Conservation (phyloP, 2,113 vertebrate species). For the Cricetomys ansorgei region DNA sequence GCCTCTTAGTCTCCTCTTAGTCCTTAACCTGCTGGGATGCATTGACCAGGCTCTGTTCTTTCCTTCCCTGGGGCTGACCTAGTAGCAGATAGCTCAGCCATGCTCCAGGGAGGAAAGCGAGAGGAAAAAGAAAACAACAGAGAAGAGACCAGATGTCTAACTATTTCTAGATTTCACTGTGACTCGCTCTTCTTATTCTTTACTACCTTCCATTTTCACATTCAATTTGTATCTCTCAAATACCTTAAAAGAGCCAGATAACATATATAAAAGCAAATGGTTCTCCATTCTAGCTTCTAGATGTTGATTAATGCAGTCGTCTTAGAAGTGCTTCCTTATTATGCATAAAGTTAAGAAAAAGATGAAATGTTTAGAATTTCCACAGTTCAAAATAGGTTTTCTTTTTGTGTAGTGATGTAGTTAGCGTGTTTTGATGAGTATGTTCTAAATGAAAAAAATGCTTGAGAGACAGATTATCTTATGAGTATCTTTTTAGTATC, state of each 20-base stretch:
- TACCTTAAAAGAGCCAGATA: neutral
- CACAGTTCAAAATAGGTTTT: neutral
- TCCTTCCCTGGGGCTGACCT: no score
- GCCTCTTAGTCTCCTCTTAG: no score
- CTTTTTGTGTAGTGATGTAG: neutral
- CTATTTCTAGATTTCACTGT: neutral
- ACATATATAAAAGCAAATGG: slow-evolving; percentile 12
- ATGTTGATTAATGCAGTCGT: slow-evolving; percentile 49
- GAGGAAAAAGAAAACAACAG: no score
- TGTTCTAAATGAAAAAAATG: neutral
- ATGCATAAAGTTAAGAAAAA: neutral
- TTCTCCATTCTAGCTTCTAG: slow-evolving; percentile 54
- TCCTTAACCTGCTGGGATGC: no score
- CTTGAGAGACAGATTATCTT: neutral
- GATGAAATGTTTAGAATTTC: neutral
- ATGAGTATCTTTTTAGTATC: neutral
- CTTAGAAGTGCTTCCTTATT: slow-evolving; percentile 20
- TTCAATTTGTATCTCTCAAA: neutral
- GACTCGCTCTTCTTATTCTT: neutral
- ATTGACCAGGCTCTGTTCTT: no score
- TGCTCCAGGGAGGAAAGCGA: no score
- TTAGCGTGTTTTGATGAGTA: neutral
- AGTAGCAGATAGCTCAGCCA: no score
- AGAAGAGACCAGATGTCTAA: neutral
- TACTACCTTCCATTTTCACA: neutral